Evolutionary conservation across 2,113 vertebrate genomes (phyloP), one percentile per base, ranked within the genome.

Genomic region (Aramus guarauna): DNA sequence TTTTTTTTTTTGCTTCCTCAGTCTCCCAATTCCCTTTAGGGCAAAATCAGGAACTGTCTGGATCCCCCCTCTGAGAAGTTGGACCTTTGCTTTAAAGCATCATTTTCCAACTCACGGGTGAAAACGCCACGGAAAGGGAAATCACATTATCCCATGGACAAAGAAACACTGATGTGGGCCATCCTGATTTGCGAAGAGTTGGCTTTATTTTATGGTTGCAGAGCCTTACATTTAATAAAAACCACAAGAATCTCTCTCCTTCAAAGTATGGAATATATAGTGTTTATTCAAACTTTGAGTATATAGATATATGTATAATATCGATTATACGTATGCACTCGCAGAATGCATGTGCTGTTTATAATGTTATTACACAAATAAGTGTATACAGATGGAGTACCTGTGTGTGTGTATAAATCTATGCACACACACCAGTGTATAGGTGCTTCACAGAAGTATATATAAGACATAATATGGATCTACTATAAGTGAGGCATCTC

Each of bases 381-480:
- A 85, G 95, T 97, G 94, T 92, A 96, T 88, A 97, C 95, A 97
- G 72, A 18, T 71, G 91, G 89, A 94, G 66, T 82, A 86, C 64
- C 68, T 94, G n/a, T 6, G 4, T 72, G 80, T 81, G 93, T 94
- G 85, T 68, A 39, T 63, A 69, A 81, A 78, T 87, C 81, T 43
- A 89, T 10, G 60, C 23, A 63, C 85, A 95, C 96, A 96, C 96
- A 95, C 5, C 36, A 81, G 90, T 11, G 48, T 75, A 72, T 84
- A 95, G 13, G 80, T 68, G 97, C 95, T 96, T 97, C 96, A 95
- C 95, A 97, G 95, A 97, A 95, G 96, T 94, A 91, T 84, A 97
- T 78, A 91, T 71, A 80, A 90, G 76, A 92, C 90, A 95, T 56
- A 86, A 92, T 84, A 92, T 58, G 66, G 55, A 83, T 92, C 91